Conservation (phyloP, 2,113 vertebrate genomes). For the Peromyscus leucopus region DNA sequence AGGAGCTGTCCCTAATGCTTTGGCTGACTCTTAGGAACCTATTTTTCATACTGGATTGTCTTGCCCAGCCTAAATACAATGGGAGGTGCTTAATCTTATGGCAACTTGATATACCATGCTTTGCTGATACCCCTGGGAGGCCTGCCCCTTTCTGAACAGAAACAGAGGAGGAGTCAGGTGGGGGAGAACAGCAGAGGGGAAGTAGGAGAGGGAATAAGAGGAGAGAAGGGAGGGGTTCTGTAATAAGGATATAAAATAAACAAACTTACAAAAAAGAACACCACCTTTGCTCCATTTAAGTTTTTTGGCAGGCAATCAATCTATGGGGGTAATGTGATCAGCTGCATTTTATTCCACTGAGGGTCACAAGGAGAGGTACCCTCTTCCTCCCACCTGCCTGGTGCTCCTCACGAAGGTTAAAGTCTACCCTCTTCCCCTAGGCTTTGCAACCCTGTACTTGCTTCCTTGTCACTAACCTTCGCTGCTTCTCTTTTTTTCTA, state of each 20-base stretch:
- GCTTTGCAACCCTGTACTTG: not conserved
- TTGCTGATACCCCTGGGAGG: not conserved
- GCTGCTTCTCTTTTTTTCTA: conserved; percentile 42
- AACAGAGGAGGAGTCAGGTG: not conserved
- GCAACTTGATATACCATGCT: not conserved
- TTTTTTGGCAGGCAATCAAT: conserved; percentile 70
- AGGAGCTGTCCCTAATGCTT: not conserved
- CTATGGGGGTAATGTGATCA: not conserved
- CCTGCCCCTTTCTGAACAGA: not conserved
- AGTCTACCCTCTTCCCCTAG: not conserved
- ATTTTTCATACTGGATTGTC: not conserved
- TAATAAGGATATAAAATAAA: not conserved
- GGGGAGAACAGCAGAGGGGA: not conserved
- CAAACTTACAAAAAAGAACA: conserved; percentile 38
- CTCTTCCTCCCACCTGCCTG: not conserved
- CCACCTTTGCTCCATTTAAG: conserved; percentile 58
- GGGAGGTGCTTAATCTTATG: not conserved
- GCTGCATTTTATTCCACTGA: conserved; percentile 18
- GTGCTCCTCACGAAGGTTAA: not conserved
- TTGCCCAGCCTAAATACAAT: not conserved
- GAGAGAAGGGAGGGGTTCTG: not conserved
- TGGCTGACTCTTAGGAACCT: not conserved
- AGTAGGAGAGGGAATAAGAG: not conserved
- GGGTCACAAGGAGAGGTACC: not conserved
- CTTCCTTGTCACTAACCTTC: conserved; percentile 7